A percentile compares a stretch with the other conserved stretches of the same genome.
Evolutionary conservation across 2,113 vertebrate genomes (phyloP).

Genomic region (Sturnira hondurensis): DNA sequence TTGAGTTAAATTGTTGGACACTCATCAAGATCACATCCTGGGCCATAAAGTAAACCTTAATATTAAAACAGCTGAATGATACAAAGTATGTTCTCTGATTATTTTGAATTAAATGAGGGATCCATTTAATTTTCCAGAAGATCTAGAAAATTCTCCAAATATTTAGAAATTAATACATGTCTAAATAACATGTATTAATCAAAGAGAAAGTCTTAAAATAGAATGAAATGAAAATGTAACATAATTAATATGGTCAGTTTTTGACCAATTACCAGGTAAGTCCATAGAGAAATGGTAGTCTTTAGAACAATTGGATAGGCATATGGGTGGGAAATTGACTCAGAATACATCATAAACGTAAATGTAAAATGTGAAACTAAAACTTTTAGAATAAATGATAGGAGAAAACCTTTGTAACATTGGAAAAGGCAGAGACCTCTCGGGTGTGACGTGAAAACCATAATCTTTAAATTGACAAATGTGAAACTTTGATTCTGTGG

Average conservation of each 20-base stretch:
- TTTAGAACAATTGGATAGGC: not conserved
- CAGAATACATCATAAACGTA: not conserved
- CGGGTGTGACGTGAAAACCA: not conserved
- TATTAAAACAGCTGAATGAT: not conserved
- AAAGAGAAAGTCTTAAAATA: not conserved
- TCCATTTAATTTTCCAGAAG: not conserved
- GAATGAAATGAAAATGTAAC: slow-evolving; percentile 18
- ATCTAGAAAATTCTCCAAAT: not conserved
- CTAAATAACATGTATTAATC: not conserved
- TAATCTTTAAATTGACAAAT: not conserved
- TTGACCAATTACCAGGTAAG: not conserved
- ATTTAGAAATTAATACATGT: not conserved
- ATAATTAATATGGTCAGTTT: not conserved
- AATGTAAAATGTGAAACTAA: not conserved
- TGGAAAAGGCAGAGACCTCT: not conserved
- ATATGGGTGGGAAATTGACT: not conserved
- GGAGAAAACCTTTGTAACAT: not conserved
- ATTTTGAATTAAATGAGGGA: not conserved
- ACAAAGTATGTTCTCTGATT: not conserved
- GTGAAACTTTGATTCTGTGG: not conserved
- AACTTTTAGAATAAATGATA: not conserved
- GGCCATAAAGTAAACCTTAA: not conserved
- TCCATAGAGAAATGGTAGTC: not conserved
- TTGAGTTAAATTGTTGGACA: not conserved
- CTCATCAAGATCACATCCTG: not conserved